phyloP scores from a whole-genome alignment of 2,888 invertebrate genomes.

The Tinea trinotella region DNA sequence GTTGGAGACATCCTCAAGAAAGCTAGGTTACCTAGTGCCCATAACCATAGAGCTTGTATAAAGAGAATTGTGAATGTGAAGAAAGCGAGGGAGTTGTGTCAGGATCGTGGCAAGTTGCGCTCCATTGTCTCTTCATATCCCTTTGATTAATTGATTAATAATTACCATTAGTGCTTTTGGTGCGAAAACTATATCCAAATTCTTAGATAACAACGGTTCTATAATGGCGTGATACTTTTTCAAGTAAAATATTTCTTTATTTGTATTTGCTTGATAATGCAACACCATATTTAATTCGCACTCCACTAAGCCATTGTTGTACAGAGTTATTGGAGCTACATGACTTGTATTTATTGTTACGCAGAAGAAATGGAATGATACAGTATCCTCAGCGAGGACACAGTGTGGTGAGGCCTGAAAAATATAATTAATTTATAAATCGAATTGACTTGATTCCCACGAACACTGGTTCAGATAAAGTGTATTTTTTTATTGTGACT shows the following conservation, averaged over 20 bases:
- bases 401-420: constrained; percentile 59
- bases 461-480: too few relatives aligned
- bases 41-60: too few relatives aligned
- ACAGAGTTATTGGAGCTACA: constrained; percentile 47
- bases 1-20: too few relatives aligned
- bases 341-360: constrained; percentile 49
- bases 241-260: constrained; percentile 45
- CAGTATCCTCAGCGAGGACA: constrained; percentile 57
- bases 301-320: constrained; percentile 60
- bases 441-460: too few relatives aligned
- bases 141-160: too few relatives aligned
- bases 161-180: constrained; percentile 53
- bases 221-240: constrained; percentile 56
- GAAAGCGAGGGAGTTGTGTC: too few relatives aligned
- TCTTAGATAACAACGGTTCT: constrained; percentile 55
- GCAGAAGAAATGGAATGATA: constrained; percentile 53
- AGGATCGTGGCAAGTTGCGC: too few relatives aligned
- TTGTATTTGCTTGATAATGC: constrained; percentile 48
- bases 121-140: too few relatives aligned
- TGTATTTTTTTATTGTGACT: too few relatives aligned
- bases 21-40: too few relatives aligned
- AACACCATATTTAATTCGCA: constrained; percentile 50
- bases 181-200: constrained; percentile 49
- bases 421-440: too few relatives aligned
- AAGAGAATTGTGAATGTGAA: too few relatives aligned